Conservation (phyloP, 2,113 vertebrate species). For the Podiceps cristatus region DNA sequence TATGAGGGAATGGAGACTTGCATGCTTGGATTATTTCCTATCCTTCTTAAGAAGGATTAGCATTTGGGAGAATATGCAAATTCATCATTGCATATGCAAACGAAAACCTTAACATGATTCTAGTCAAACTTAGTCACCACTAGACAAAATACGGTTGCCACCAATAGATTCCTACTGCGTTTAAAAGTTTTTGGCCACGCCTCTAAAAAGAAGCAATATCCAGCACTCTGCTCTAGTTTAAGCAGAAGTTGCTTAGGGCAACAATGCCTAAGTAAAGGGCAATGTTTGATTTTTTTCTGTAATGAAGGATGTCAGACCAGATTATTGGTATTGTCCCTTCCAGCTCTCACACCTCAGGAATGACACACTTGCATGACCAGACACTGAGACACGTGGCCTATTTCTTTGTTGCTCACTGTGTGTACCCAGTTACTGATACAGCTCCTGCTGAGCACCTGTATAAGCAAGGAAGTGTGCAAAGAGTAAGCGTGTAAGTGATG, state of each 20-base stretch:
- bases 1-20: not conserved
- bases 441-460: not conserved
- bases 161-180: not conserved
- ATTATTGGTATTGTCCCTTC: conserved; percentile 1
- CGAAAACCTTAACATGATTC: not conserved
- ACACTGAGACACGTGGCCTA: not conserved
- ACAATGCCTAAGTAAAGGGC: not conserved
- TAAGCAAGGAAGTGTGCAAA: not conserved
- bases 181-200: not conserved
- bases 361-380: not conserved
- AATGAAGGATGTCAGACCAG: conserved; percentile 12
- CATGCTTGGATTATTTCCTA: not conserved
- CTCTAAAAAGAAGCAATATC: not conserved
- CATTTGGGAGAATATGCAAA: not conserved
- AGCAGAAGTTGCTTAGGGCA: not conserved
- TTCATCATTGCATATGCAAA: not conserved
- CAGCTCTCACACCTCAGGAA: conserved; percentile 5
- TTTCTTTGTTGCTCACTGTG: not conserved
- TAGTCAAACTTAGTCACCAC: not conserved
- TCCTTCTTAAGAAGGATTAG: not conserved
- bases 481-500: not conserved
- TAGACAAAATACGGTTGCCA: not conserved
- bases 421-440: not conserved
- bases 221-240: not conserved
- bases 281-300: not conserved